Percentiles rank a stretch among this genome's conserved stretches.
Evolutionary conservation across 2,797 vertebrate genomes (phyloP).

Genomic region (Oreochromis grahami): DNA sequence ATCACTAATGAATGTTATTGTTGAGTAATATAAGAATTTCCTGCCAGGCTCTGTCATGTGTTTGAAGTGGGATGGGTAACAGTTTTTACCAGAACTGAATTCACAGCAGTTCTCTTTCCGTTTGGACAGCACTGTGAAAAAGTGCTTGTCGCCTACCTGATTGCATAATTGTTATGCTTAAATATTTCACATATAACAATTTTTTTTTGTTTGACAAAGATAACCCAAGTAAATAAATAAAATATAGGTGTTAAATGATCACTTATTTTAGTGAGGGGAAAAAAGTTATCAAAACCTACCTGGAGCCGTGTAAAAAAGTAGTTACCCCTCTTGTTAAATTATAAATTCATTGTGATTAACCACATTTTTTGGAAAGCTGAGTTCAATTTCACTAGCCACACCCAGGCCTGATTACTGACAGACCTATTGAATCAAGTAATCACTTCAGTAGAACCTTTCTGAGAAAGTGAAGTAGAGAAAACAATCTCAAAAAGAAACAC

Average conservation of each 20-base stretch:
- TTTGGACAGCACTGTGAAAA: background rate
- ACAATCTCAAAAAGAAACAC: background rate
- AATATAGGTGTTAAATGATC: background rate
- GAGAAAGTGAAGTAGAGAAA: background rate
- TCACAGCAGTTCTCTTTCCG: background rate
- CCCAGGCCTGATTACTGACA: background rate
- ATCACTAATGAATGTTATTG: constrained; percentile 43
- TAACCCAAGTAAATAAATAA: background rate
- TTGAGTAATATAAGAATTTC: constrained; percentile 36
- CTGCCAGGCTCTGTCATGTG: constrained; percentile 10
- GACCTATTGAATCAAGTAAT: background rate
- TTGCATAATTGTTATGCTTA: background rate
- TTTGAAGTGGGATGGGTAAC: background rate
- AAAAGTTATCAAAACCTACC: background rate
- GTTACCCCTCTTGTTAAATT: background rate
- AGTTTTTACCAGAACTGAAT: background rate
- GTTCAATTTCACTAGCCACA: background rate
- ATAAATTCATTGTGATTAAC: background rate
- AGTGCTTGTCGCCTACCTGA: background rate
- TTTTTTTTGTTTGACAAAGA: background rate
- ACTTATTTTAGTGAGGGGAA: background rate
- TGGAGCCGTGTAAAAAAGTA: background rate
- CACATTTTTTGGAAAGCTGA: background rate
- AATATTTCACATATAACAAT: background rate
- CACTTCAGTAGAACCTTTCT: background rate